These are phyloP conservation scores for Gastrophryne carolinensis DNA, from an alignment of 2,797 vertebrate species.

Conservation along the genomic window DNA sequence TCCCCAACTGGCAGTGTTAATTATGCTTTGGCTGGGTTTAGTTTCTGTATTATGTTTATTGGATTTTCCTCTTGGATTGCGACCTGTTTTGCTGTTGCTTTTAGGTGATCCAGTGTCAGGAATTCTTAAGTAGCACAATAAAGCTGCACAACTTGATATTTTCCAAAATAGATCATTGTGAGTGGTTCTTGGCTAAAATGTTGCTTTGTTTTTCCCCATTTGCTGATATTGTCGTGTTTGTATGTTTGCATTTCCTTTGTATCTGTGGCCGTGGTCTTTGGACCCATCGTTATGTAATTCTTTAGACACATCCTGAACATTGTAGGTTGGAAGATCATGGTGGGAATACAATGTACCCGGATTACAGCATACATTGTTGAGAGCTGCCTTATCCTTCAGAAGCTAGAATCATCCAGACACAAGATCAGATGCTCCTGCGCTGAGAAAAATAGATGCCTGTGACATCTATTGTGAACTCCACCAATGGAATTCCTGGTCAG, in stretches of 20 bases:
- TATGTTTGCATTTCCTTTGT: background rate
- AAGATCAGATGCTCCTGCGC: background rate
- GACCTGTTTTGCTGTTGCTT: slow-evolving; percentile 7
- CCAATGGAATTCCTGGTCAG: too few species aligned
- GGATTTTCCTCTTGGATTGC: slow-evolving; percentile 34
- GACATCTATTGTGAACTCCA: too few species aligned
- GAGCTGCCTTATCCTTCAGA: background rate
- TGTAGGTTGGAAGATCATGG: background rate
- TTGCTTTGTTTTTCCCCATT: slow-evolving; percentile 9
- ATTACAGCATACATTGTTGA: background rate
- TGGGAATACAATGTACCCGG: background rate
- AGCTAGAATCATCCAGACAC: background rate
- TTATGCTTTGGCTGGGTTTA: too few species aligned
- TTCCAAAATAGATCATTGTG: slow-evolving; percentile 45
- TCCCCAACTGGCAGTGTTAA: too few species aligned
- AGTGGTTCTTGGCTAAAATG: slow-evolving; percentile 27
- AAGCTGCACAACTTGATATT: slow-evolving; percentile 37
- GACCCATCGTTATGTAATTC: background rate
- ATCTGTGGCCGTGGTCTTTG: slow-evolving; percentile 3
- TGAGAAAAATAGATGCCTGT: too few species aligned
- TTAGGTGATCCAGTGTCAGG: slow-evolving; percentile 25
- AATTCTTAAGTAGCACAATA: slow-evolving; percentile 32
- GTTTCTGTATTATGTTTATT: slow-evolving; percentile 46
- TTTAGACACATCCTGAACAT: background rate
- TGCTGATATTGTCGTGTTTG: background rate